A percentile compares a stretch with the other conserved stretches of the same genome.
These are phyloP conservation scores for Nyctalus aviator DNA, from an alignment of 2,797 vertebrate genomes.

Conservation along the genomic window DNA sequence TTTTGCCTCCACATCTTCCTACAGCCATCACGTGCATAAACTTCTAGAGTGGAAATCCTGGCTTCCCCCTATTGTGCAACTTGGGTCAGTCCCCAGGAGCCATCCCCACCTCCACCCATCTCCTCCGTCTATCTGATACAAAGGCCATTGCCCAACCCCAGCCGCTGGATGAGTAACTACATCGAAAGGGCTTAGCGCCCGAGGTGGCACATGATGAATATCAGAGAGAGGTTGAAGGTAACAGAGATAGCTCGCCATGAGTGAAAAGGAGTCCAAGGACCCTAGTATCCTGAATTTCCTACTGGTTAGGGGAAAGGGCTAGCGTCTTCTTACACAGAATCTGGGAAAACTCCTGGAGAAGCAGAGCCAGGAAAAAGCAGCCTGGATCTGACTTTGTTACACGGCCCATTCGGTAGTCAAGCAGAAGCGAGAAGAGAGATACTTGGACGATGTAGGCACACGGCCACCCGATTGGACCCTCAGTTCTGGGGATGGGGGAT, in stretches of 20 bases:
- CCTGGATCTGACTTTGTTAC: not conserved
- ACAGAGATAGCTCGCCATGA: not conserved
- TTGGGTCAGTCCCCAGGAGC: not conserved
- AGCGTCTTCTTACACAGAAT: not conserved
- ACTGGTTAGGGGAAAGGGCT: not conserved
- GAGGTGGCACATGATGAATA: not conserved
- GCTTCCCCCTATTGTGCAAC: not conserved
- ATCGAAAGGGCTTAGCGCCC: not conserved
- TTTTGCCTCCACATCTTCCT: not conserved
- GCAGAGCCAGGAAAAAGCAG: not conserved
- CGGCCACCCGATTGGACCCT: not conserved
- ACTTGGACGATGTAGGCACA: not conserved
- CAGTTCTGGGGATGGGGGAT: not conserved
- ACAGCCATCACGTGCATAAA: not conserved
- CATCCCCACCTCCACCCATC: not conserved
- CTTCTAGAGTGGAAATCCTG: not conserved
- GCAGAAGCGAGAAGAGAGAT: not conserved
- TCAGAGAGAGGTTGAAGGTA: not conserved
- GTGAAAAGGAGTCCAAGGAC: not conserved
- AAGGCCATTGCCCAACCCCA: not conserved
- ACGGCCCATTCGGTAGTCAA: not conserved
- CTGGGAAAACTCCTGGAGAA: not conserved
- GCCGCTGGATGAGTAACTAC: not conserved
- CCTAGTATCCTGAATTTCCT: not conserved
- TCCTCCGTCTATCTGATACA: not conserved